These are phyloP conservation scores for Rhinogobio ventralis DNA, from an alignment of 2,797 vertebrate genomes.

Conservation along the genomic window DNA sequence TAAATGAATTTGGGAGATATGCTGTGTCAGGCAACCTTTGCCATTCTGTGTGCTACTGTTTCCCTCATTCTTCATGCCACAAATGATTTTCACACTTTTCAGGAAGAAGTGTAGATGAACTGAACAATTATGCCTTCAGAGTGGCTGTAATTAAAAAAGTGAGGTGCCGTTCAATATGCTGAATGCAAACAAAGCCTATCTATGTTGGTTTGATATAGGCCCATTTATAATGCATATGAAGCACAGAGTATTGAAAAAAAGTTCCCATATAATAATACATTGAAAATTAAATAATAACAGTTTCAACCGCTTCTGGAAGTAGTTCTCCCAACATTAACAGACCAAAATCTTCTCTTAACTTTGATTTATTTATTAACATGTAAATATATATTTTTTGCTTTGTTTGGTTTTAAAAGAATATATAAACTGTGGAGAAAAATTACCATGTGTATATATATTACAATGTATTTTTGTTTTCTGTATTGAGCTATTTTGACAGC, in stretches of 20 bases:
- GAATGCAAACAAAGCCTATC: not conserved
- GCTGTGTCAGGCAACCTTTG: conserved; percentile 17
- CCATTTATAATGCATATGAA: not conserved
- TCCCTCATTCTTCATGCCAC: not conserved
- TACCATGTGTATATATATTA: not conserved
- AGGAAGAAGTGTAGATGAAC: not conserved
- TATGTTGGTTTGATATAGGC: not conserved
- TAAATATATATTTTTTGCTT: conserved; percentile 5
- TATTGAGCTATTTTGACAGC: conserved; percentile 20
- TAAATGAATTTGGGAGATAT: conserved; percentile 34
- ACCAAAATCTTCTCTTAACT: conserved; percentile 35
- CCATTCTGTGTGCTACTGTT: conserved; percentile 11
- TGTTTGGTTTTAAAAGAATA: conserved; percentile 26
- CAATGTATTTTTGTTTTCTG: not conserved
- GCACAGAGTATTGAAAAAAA: conserved; percentile 1
- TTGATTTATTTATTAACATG: conserved; percentile 60
- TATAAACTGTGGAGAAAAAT: not conserved
- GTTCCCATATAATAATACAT: not conserved
- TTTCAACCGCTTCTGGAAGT: not conserved
- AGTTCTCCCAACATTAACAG: not conserved
- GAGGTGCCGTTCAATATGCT: not conserved
- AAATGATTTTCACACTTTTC: not conserved
- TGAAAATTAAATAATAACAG: not conserved
- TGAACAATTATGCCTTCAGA: not conserved
- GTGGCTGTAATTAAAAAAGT: not conserved